Evolutionary conservation across 2,113 vertebrate species (phyloP), one percentile per base, ranked within the genome.

Genomic region (Sardina pilchardus): DNA sequence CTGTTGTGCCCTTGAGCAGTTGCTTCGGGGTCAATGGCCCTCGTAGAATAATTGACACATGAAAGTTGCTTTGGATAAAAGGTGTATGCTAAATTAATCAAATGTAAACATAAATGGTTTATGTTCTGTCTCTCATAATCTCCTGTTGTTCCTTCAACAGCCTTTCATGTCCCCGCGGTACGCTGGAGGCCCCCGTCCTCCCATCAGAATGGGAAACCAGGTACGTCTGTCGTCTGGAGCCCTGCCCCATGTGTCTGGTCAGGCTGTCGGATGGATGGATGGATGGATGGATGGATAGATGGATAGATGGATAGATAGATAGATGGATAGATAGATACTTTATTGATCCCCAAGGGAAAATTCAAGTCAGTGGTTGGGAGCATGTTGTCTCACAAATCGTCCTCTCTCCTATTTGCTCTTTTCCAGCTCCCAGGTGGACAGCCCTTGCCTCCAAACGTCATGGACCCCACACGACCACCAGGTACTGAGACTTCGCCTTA

Each of bases 141-240:
- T 42, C 10, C 34, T 84, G 1, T 43, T 45, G 34, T 81, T 26
- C 53, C 63, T 86, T 90, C 87, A 86, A 45, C 92, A 98, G 97
- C 96, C 97, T 63, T 97, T 98, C 91, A 96, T 97, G 96, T 97
- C 97, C 85, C 96, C 96, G 0, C 94, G 97, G 85, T 97, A 97
- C 93, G 96, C 97, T 81, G 96, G 96, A 88, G 96, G 97, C 81
- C 96, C 96, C 56, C 94, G 97, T 83, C 95, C 96, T 44, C 82
- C 95, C 19, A 94, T 97, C 82, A 94, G 97, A 89, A 97, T 98
- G 96, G 95, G 96, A 48, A 96, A 93, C 92, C 97, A 96, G 95
- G 96, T 96, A 90, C 90, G 88, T 12, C 43, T 12, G 9, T 9
- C 7, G 12, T 71, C 63, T 34, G 3, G 26, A 67, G 9, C 59